Evolutionary conservation across 2,113 vertebrate genomes (phyloP).

Genomic region (Macrotis lagotis): DNA sequence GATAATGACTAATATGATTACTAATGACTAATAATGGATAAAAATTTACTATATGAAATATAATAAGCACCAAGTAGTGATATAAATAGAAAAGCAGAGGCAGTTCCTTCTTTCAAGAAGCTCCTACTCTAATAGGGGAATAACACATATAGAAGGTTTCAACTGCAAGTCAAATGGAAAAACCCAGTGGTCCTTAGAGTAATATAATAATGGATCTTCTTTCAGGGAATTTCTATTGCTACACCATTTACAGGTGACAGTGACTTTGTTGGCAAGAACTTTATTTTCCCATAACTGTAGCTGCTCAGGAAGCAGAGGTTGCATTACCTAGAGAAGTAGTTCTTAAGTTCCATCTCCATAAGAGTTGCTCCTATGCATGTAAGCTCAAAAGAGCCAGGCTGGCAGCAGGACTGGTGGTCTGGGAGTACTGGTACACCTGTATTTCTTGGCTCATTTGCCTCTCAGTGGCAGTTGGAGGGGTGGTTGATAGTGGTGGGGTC

Average conservation of each 20-base stretch:
- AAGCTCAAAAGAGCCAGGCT: background rate
- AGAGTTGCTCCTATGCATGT: background rate
- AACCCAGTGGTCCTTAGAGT: background rate
- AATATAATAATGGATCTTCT: background rate
- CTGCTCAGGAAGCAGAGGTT: background rate
- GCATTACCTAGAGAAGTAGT: background rate
- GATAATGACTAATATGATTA: too few species aligned
- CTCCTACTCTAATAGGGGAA: background rate
- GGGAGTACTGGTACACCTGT: background rate
- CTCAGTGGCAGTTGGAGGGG: background rate
- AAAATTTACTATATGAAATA: background rate
- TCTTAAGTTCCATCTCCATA: background rate
- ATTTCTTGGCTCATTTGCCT: background rate
- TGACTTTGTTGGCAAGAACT: background rate
- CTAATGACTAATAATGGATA: background rate
- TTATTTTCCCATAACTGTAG: background rate
- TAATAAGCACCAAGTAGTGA: background rate
- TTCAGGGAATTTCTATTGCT: background rate
- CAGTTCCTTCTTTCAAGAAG: background rate
- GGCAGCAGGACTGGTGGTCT: background rate
- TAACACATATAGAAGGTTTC: background rate
- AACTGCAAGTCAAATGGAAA: background rate
- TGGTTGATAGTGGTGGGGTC: background rate
- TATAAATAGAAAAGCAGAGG: background rate
- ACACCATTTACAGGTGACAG: background rate